These are phyloP conservation scores for Myripristis murdjan DNA, from an alignment of 2,797 vertebrate species.

Conservation along the genomic window DNA sequence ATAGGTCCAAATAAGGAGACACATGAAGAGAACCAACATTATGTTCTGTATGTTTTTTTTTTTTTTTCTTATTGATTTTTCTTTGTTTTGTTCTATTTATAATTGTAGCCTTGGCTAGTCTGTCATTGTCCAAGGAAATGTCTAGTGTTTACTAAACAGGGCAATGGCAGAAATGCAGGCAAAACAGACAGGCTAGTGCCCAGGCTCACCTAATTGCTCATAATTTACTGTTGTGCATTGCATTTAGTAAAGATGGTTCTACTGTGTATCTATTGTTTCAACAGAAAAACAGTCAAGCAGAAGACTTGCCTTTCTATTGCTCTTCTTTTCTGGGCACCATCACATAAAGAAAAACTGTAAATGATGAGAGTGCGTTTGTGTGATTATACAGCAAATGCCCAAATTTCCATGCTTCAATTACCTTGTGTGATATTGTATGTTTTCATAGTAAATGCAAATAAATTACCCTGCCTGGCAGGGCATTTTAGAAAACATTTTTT, in stretches of 20 bases:
- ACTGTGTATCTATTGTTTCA: slow-evolving; percentile 67
- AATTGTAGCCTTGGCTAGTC: slow-evolving; percentile 53
- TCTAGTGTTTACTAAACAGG: slow-evolving; percentile 22
- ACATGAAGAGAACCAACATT: slow-evolving; percentile 54
- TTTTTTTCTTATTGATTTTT: slow-evolving; percentile 52
- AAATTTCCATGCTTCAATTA: slow-evolving; percentile 75
- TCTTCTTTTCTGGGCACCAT: slow-evolving; percentile 63
- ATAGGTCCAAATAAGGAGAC: slow-evolving; percentile 62
- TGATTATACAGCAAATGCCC: slow-evolving; percentile 67
- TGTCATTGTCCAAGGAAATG: slow-evolving; percentile 28
- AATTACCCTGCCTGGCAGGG: slow-evolving; percentile 71
- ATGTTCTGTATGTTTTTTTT: slow-evolving; percentile 61
- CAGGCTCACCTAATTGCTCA: slow-evolving; percentile 56
- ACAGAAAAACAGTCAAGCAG: slow-evolving; percentile 40
- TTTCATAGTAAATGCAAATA: slow-evolving; percentile 84
- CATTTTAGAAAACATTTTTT: slow-evolving; percentile 62
- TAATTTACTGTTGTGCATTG: slow-evolving; percentile 77
- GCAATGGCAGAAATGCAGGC: not conserved
- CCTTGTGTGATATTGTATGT: slow-evolving; percentile 80
- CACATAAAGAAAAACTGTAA: slow-evolving; percentile 38
- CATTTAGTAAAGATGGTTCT: slow-evolving; percentile 74
- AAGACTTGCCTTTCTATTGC: slow-evolving; percentile 58
- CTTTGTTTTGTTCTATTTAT: slow-evolving; percentile 77
- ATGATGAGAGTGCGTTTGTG: slow-evolving; percentile 64
- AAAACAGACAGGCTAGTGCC: slow-evolving; percentile 12